Evolutionary conservation across 1,140 invertebrate species (phyloP), one percentile per base, ranked within the genome.

Genomic region (Armadillidium nasatum): DNA sequence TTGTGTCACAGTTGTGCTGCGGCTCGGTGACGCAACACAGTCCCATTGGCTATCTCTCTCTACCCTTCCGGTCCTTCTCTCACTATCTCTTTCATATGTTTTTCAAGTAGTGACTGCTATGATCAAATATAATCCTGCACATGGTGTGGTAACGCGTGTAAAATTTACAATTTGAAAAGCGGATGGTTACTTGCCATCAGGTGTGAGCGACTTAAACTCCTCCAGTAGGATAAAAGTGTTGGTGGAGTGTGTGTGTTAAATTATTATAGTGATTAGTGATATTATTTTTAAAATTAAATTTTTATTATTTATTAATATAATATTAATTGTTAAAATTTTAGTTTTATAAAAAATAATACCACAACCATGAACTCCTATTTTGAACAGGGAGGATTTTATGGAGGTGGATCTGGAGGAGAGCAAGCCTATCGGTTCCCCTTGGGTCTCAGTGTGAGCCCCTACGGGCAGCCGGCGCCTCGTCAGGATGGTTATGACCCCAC

Each of bases 361-460:
- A 83, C 80, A 82, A 86, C 87, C 87, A 96, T 95, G 94, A 95
- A 95, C 90, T 94, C 93, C 83, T 96, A 95, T 86, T 96, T 95
- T 85, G 94, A 95, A 87, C 94, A 95, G 87, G 91, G 91, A 85
- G 93, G 93, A 85, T 95, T 95, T 88, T 95, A 95, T 87, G 93
- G 93, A 82, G 93, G 94, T 87, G 77, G 89, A 88, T 60, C 89
- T 88, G 60, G 88, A 15, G 84, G 83, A 46, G 85, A 86, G 60
- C 84, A 85, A 88, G 90, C 82, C 70, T 93, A 95, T 86, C 88
- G 93, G 82, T 86, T 86, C 76, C 93, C 93, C 9, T 86, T 95
- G 72, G 92, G 93, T 54, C 86, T 95, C 76, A 93, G 91, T 75
- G 92, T 93, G 90, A 90, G 90, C 43, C 90, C 93, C 11, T 94